Conservation (phyloP, 2,797 vertebrate species). For the Argyrosomus regius region DNA sequence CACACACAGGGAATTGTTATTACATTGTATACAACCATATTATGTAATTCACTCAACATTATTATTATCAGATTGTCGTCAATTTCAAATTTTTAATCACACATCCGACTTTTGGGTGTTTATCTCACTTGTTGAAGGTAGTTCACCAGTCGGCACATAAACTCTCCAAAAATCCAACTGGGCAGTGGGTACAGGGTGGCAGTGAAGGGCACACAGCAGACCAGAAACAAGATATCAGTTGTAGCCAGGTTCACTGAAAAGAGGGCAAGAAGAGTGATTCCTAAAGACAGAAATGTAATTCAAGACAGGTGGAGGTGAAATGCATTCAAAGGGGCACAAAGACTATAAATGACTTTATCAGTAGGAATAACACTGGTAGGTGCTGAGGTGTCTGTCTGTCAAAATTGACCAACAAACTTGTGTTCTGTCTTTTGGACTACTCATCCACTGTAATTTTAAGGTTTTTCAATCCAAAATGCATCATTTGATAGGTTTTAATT, state of each 20-base stretch:
- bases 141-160: constrained; percentile 87
- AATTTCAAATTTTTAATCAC: too few relatives aligned
- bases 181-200: constrained; percentile 87
- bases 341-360: not conserved
- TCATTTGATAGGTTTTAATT: too few relatives aligned
- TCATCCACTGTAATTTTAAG: not conserved
- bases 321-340: not conserved
- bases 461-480: not conserved
- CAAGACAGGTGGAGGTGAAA: not conserved
- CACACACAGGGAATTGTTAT: too few relatives aligned
- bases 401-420: not conserved
- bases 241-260: constrained; percentile 83
- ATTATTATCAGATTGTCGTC: too few relatives aligned
- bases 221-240: constrained; percentile 86
- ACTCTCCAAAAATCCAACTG: constrained; percentile 88
- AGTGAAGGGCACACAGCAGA: constrained; percentile 89
- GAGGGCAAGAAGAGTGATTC: not conserved
- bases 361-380: not conserved
- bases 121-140: constrained; percentile 86
- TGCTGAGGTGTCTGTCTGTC: not conserved
- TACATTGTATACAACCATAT: too few relatives aligned
- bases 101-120: not conserved
- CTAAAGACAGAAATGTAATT: not conserved
- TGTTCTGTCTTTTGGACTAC: not conserved
- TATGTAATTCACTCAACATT: too few relatives aligned